Evolutionary conservation across 2,888 invertebrate genomes (phyloP), one percentile per base, ranked within the genome.

Genomic region (Zygogramma bicolorata): DNA sequence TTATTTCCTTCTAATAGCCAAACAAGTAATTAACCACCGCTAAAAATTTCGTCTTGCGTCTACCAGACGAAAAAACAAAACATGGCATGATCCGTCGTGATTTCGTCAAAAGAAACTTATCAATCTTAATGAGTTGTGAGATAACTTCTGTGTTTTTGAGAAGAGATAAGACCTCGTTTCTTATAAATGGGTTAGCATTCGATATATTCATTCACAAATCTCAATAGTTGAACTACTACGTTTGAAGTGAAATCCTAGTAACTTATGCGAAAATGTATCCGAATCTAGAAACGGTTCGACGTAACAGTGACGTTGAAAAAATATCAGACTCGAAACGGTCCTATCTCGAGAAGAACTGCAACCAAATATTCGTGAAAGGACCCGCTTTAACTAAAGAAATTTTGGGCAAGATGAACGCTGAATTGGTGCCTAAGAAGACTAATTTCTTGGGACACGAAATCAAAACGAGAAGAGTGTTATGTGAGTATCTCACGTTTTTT

Each of bases 341-440:
- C 0, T 78, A 78, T 67, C 68, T 82, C 66, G 83, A 83, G 34
- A 80, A 78, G 25, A 85, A 85, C 62, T 85, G 85, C 73, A 83
- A 82, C 31, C 83, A 86, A 68, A 83, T 86, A 25, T 84, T 87
- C 66, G 71, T 79, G 20, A 85, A 83, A 70, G 84, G 83, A 2
- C 84, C 86, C 1, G 81, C 84, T 0, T 63, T 87, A 29, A 86
- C 86, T 15, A 84, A 83, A 73, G 85, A 87, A 18, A 81, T 86
- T 74, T 75, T 86, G 34, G 83, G 83, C 38, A 85, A 85, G 73
- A 79, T 86, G 75, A 84, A 86, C 67, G 79, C 76, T 7, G 84
- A 85, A 15, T 73, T 84, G 6, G 84, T 82, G 8, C 84, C 84
- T 0, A 80, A 80, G 20, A 81, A 81, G 42, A 84, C 84, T 1